Base-by-base conservation (phyloP, 1,140 invertebrate species). In the Lanistes nyassanus region DNA sequence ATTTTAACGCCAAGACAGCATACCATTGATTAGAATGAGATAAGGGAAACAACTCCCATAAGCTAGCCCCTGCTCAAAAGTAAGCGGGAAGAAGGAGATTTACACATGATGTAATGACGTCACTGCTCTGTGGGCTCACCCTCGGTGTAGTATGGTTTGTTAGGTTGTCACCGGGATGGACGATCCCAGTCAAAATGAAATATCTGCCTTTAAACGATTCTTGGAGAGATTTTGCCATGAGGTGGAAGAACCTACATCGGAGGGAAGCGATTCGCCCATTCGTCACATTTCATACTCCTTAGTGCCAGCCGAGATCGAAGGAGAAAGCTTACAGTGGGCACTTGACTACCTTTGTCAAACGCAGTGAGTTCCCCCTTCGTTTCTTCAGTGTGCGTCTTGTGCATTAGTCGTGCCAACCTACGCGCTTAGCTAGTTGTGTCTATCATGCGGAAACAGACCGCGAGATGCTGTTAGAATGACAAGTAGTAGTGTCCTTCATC, bases 341-440 rank as follows among this genome's bases (percentile, higher is more conserved):
- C 91, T 93, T 64, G 93, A 94, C 85, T 95, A 95, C 89, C 90
- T 95, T 68, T 92, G 82, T 92, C 93, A 88, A 94, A 93, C 94
- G 94, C 89, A 94, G 93, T 92, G 29, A 74, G 71, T 68, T 74
- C 42, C 47, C 58, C 29, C 42, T 65, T 47, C 23, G 55, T n/a
- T 74, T 42, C n/a, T 64, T 70, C 39, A 37, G 51, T 58, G 26
- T 70, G 51, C 29, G 34, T 78, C 72, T 58, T 56, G 56, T 55
- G 36, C 55, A 34, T 60, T 36, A 29, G 26, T 31, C 34, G 1
- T 26, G 7, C 55, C 13, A 60, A 19, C 19, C 9, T 29, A 21
- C 36, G 53, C 29, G 26, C 60, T 3, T 39, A 34, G 56, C 34
- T 62, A 34, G 42, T 39, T 19, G 70, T n/a, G 60, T 36, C 70